phyloP scores from a whole-genome alignment of 2,888 invertebrate genomes.

The Troides helena region DNA sequence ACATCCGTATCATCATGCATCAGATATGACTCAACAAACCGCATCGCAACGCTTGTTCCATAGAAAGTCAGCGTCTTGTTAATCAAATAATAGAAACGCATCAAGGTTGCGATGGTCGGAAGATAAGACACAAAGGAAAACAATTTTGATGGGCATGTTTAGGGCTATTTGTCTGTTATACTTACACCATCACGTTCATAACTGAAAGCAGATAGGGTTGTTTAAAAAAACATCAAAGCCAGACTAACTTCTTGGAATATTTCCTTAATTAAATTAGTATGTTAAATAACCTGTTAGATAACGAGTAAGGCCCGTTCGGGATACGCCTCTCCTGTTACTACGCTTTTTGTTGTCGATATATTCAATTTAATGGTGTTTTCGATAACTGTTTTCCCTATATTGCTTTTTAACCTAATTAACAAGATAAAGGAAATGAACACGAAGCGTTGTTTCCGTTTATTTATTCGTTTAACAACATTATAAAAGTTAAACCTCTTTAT shows the following conservation, averaged over 20 bases:
- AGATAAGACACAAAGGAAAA: not conserved
- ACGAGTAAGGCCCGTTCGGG: slow-evolving; percentile 34
- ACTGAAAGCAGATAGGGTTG: slow-evolving; percentile 20
- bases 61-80: slow-evolving; percentile 3
- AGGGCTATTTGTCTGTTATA: slow-evolving; percentile 3
- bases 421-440: not conserved
- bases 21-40: not conserved
- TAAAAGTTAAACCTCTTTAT: too few relatives aligned
- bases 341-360: slow-evolving; percentile 35
- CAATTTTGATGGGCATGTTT: slow-evolving; percentile 13
- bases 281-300: slow-evolving; percentile 49
- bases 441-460: not conserved
- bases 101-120: not conserved
- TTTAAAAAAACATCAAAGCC: slow-evolving; percentile 28
- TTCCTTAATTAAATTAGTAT: slow-evolving; percentile 51
- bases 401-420: not conserved
- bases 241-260: slow-evolving; percentile 47
- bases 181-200: slow-evolving; percentile 24
- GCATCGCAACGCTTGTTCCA: not conserved
- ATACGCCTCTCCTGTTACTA: slow-evolving; percentile 32
- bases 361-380: not conserved
- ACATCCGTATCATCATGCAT: not conserved
- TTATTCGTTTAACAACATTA: too few relatives aligned
- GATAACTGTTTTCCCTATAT: not conserved
- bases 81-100: slow-evolving; percentile 6